phyloP scores from a whole-genome alignment of 1,140 invertebrate genomes.

The Calephelis nemesis region DNA sequence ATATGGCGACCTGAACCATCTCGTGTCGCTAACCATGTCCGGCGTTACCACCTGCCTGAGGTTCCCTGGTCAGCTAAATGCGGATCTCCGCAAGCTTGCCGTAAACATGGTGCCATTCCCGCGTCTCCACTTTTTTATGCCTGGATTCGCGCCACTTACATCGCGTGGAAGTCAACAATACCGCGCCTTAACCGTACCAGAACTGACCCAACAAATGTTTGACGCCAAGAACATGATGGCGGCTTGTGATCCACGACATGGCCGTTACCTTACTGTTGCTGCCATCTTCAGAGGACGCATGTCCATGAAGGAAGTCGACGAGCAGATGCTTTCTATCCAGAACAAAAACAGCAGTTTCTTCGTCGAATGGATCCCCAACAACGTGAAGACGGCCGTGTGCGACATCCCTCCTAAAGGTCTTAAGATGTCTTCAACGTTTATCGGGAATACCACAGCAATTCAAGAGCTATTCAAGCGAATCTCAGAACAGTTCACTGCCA shows the following conservation, averaged over 20 bases:
- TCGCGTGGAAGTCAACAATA: no score
- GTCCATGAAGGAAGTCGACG: constrained; percentile 96
- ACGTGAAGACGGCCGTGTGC: no score
- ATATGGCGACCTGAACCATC: no score
- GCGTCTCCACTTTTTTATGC: constrained; percentile 97
- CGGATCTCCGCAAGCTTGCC: no score
- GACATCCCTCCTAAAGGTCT: constrained; percentile 81
- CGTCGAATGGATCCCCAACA: constrained; percentile 91
- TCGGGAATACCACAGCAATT: constrained; percentile 84
- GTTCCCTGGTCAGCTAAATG: no score
- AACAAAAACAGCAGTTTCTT: constrained; percentile 85
- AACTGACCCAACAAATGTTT: no score
- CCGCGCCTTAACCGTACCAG: no score
- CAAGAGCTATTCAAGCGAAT: constrained; percentile 91
- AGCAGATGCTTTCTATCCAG: constrained; percentile 85
- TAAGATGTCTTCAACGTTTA: constrained; percentile 89
- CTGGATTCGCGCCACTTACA: constrained; percentile 83
- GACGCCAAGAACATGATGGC: no score
- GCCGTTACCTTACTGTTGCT: no score
- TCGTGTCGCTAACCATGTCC: no score
- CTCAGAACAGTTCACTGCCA: constrained; percentile 52
- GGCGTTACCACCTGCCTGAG: no score
- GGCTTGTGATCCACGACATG: no score
- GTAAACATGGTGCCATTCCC: constrained; percentile 93
- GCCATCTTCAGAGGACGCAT: constrained; percentile 55